Evolutionary conservation across 1,140 invertebrate genomes (phyloP), one percentile per base, ranked within the genome.

Genomic region (Drosophila malerkotliana): DNA sequence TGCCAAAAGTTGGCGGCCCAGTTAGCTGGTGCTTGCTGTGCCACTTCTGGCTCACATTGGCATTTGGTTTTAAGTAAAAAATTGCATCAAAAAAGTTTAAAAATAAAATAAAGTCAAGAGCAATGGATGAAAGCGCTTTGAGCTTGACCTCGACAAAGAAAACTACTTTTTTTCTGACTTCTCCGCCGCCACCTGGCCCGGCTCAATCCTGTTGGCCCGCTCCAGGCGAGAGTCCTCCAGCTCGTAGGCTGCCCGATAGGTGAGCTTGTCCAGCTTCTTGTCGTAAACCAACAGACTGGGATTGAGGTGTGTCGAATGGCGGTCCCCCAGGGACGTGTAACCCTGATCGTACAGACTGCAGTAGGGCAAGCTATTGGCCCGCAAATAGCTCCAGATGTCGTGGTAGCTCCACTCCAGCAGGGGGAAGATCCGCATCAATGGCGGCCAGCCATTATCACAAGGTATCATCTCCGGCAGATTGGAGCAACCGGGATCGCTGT

Each of bases 321-420:
- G 93, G 74, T 94, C 95, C 12, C 97, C 98, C 58, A 98, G 92
- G 54, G 97, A 98, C 0, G 97, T 97, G 79, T 97, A 98, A 93
- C 98, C 98, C 91, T 94, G 90, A 92, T 99, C 96, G 90, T 99
- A 99, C 0, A 99, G 93, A 30, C 93, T 93, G 91, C 98, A 99
- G 90, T 98, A 99, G 41, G 97, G 95, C 45, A 99, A 93, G 71
- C 95, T 92, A 26, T 96, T 93, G 9, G 93, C 88, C 6, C 96
- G 91, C 1, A 99, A 92, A 90, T 98, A 99, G 54, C 93, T 93
- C 98, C 98, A 99, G 37, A 99, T 94, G 81, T 98, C 95, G 39
- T 93, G 93, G 90, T 98, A 99, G 8, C 93, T 94, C 98, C 98
- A 99, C 74, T 98, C 94, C 1, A 99, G 92, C 28, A 99, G 92